Conservation (phyloP, 2,888 invertebrate species). For the Ethmia dodecea region DNA sequence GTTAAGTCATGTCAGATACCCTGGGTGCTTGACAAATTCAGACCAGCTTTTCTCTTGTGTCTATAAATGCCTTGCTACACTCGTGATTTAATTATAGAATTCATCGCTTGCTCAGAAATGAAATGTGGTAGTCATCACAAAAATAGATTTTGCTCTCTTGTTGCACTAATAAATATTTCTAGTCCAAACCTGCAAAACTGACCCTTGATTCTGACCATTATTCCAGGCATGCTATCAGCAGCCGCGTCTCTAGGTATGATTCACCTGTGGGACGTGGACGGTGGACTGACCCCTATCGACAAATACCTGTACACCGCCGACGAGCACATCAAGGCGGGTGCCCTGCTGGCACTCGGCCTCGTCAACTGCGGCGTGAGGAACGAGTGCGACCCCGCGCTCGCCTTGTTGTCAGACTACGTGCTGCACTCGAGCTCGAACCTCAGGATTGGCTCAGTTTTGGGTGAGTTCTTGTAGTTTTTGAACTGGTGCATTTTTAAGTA, state of each 20-base stretch:
- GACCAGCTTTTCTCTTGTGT: no score
- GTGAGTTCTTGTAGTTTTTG: constrained; percentile 35
- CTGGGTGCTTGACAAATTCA: no score
- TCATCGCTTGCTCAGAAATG: no score
- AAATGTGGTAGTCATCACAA: no score
- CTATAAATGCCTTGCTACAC: no score
- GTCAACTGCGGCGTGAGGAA: constrained; percentile 98
- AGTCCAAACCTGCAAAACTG: no score
- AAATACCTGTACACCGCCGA: constrained; percentile 97
- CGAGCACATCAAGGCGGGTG: constrained; percentile 98
- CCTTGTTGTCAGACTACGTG: constrained; percentile 96
- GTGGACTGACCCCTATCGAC: constrained; percentile 98
- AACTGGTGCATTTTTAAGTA: no score
- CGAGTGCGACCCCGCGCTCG: constrained; percentile 98
- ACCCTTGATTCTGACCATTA: no score
- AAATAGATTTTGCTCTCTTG: no score
- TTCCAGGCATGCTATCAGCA: constrained; percentile 93
- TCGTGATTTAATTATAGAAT: no score
- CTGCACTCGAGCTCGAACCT: constrained; percentile 89
- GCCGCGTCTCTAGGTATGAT: constrained; percentile 97
- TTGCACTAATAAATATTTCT: no score
- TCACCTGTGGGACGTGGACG: constrained; percentile 98
- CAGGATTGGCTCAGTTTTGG: constrained; percentile 90
- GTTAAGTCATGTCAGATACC: no score
- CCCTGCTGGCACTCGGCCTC: constrained; percentile 96